These are phyloP conservation scores for Ptyas mucosa DNA, from an alignment of 2,113 vertebrate genomes.

Conservation along the genomic window DNA sequence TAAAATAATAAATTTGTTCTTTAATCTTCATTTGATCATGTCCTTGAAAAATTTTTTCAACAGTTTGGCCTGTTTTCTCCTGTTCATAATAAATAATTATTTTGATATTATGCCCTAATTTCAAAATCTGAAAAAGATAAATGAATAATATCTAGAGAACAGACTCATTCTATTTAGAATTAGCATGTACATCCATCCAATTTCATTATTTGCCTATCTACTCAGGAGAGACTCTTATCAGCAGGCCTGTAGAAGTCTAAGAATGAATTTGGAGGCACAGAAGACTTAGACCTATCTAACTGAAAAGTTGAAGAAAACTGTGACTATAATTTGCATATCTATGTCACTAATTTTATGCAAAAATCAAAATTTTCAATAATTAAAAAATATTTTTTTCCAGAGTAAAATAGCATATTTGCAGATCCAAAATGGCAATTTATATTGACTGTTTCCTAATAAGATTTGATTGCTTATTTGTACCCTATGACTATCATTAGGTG, in stretches of 20 bases:
- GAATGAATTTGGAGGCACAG: slow-evolving; percentile 14
- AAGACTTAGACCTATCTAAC: slow-evolving; percentile 37
- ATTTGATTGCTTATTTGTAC: too few species aligned
- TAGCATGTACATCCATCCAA: slow-evolving; percentile 64
- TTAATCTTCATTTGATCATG: slow-evolving; percentile 60
- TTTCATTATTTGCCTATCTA: slow-evolving; percentile 72
- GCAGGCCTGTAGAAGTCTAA: slow-evolving; percentile 64
- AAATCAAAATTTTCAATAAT: slow-evolving; percentile 41
- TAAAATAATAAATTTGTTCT: slow-evolving; percentile 30
- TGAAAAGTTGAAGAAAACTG: slow-evolving; percentile 43
- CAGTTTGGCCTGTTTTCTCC: slow-evolving; percentile 61
- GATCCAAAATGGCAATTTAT: too few species aligned
- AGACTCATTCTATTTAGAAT: slow-evolving; percentile 74
- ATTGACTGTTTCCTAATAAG: too few species aligned
- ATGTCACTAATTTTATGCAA: slow-evolving; percentile 46
- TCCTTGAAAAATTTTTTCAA: slow-evolving; percentile 66
- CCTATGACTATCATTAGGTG: too few species aligned
- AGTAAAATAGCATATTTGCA: slow-evolving; percentile 15
- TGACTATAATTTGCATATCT: slow-evolving; percentile 34
- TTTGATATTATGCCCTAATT: slow-evolving; percentile 77
- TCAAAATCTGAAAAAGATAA: slow-evolving; percentile 84
- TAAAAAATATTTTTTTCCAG: slow-evolving; percentile 57
- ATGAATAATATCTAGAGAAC: slow-evolving; percentile 74
- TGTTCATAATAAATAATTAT: slow-evolving; percentile 76
- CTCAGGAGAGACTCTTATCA: slow-evolving; percentile 62